Evolutionary conservation across 2,797 vertebrate species (phyloP).

Genomic region (Xyrichtys novacula): DNA sequence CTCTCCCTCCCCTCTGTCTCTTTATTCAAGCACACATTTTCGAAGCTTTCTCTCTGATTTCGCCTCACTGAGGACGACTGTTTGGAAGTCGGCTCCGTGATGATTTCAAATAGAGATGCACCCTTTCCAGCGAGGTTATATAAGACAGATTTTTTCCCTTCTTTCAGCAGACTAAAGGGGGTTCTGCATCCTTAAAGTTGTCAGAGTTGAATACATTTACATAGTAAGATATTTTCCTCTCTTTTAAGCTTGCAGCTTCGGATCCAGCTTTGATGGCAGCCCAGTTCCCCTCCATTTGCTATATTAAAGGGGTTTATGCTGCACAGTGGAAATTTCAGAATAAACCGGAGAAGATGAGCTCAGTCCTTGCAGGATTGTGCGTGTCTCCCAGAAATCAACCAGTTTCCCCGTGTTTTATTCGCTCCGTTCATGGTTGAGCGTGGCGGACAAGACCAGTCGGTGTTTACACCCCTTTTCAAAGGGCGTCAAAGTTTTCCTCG

Average conservation of each 20-base stretch:
- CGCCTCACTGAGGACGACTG: conserved; percentile 16
- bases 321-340: conserved; percentile 59
- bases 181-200: conserved; percentile 70
- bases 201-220: conserved; percentile 79
- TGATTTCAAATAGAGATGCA: conserved; percentile 47
- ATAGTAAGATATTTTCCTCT: conserved; percentile 68
- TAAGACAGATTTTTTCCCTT: conserved; percentile 40
- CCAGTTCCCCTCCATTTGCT: conserved; percentile 77
- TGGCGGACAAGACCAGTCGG: conserved; percentile 19
- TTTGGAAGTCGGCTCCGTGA: conserved; percentile 42
- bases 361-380: conserved; percentile 52
- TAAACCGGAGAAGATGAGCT: conserved; percentile 67
- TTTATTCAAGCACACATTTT: conserved; percentile 45
- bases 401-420: conserved; percentile 50
- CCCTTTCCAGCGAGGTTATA: conserved; percentile 41
- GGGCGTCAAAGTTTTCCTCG: conserved; percentile 19
- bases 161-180: conserved; percentile 28
- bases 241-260: conserved; percentile 79
- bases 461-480: conserved; percentile 42
- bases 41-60: conserved; percentile 32
- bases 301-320: conserved; percentile 77
- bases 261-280: conserved; percentile 78
- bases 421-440: conserved; percentile 29
- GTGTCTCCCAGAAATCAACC: conserved; percentile 36
- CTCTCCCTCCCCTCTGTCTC: neutral